These are phyloP conservation scores for Ophion costatus DNA, from an alignment of 2,888 invertebrate species.

Conservation along the genomic window DNA sequence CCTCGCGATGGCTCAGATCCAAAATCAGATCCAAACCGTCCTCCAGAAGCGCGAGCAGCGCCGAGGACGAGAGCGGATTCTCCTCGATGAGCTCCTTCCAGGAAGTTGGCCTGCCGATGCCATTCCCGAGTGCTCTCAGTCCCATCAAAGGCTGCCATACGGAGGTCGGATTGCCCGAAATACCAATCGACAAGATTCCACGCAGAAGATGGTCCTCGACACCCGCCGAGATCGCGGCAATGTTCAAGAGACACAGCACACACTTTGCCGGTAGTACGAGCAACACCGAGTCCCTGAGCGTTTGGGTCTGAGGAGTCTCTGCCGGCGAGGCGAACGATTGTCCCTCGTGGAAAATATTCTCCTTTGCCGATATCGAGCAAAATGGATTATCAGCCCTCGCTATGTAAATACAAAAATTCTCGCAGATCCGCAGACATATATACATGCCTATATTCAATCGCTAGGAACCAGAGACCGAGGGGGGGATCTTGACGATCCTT, in stretches of 20 bases:
- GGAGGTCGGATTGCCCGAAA: constrained; percentile 80
- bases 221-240: constrained; percentile 78
- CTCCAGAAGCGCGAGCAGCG: constrained; percentile 79
- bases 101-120: constrained; percentile 89
- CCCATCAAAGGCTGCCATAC: constrained; percentile 80
- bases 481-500: too few relatives aligned
- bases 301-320: constrained; percentile 76
- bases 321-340: too few relatives aligned
- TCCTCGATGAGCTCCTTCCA: constrained; percentile 94
- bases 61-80: constrained; percentile 93
- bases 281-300: constrained; percentile 79
- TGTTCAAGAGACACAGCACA: constrained; percentile 78
- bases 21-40: constrained; percentile 71
- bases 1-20: constrained; percentile 65
- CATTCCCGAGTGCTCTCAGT: constrained; percentile 59
- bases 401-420: constrained; percentile 38
- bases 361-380: too few relatives aligned
- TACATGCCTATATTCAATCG: background rate
- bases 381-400: background rate
- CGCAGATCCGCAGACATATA: constrained; percentile 14
- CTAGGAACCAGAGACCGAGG: too few relatives aligned
- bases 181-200: constrained; percentile 77
- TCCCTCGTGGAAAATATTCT: too few relatives aligned
- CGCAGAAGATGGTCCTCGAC: constrained; percentile 82
- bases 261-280: constrained; percentile 73